Evolutionary conservation across 2,113 vertebrate genomes (phyloP), one percentile per base, ranked within the genome.

Genomic region (Anguilla rostrata): DNA sequence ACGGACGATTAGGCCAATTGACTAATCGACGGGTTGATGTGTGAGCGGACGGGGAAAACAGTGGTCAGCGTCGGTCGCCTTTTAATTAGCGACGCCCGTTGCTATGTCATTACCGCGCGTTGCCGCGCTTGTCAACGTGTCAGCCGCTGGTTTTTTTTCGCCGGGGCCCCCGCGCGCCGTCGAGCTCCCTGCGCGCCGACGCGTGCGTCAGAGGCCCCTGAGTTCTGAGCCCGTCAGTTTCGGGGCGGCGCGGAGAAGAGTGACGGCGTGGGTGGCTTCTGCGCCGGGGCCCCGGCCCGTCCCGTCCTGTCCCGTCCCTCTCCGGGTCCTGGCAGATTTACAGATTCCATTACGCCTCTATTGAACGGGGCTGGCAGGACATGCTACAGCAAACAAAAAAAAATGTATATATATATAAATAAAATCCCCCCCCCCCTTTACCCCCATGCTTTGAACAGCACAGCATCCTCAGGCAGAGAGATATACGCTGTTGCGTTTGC

Each of bases 271-370:
- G 49, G 49, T 12, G 90, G 92, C 92, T 90, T 93, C 93, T 94
- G 90, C 89, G 83, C 26, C 91, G 92, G 94, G 94, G 94, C 34
- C 34, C 34, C 34, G 34, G 0, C 34, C 34, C 34, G 34, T 1
- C 34, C 34, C 34, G 34, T 34, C 34, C 34, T 1, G 34, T 34
- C 34, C 88, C 90, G 34, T 90, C 82, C 86, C 88, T 95, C 91
- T 87, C 60, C 88, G 39, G 94, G 90, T 89, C 90, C 92, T 86
- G 83, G 88, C 86, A 94, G 95, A 96, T 97, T 96, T 95, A 96
- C 92, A 94, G 94, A 92, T 95, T 95, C 94, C 93, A 95, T 96
- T 96, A 95, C 91, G 88, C 87, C 91, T 94, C 89, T 94, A 94
- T 95, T 93, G 95, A 95, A 92, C 91, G 94, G 90, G 85, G 89